Conservation (phyloP, 1,140 invertebrate genomes). For the Cyclargus thomasi region DNA sequence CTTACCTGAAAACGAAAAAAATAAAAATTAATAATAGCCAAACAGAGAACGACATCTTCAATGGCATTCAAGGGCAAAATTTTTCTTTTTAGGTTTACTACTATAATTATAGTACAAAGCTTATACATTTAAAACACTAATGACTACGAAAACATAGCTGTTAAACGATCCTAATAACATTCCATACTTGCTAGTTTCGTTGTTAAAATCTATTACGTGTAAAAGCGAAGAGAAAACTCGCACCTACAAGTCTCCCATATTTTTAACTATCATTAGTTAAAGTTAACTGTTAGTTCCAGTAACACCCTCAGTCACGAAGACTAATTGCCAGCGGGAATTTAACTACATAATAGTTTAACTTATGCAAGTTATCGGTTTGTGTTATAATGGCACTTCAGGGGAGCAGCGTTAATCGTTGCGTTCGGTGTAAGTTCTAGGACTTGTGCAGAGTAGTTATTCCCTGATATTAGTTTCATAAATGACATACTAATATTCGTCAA, state of each 20-base stretch:
- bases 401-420: background rate
- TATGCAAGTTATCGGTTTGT: constrained; percentile 14
- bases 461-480: too few species aligned
- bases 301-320: background rate
- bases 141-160: too few species aligned
- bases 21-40: too few species aligned
- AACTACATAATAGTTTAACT: constrained; percentile 13
- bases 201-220: background rate
- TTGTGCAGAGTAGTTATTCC: too few species aligned
- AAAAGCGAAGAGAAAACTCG: background rate
- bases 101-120: too few species aligned
- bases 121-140: too few species aligned
- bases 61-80: too few species aligned
- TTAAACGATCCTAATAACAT: background rate
- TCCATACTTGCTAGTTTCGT: background rate
- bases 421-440: background rate
- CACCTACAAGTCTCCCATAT: background rate
- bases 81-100: too few species aligned
- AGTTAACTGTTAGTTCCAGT: constrained; percentile 5
- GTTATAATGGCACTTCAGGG: background rate
- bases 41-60: too few species aligned
- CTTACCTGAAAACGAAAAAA: too few species aligned
- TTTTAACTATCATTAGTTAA: background rate
- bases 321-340: constrained; percentile 2
- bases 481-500: too few species aligned